phyloP scores from a whole-genome alignment of 2,888 invertebrate species.

The Parthenolecanium corni region DNA sequence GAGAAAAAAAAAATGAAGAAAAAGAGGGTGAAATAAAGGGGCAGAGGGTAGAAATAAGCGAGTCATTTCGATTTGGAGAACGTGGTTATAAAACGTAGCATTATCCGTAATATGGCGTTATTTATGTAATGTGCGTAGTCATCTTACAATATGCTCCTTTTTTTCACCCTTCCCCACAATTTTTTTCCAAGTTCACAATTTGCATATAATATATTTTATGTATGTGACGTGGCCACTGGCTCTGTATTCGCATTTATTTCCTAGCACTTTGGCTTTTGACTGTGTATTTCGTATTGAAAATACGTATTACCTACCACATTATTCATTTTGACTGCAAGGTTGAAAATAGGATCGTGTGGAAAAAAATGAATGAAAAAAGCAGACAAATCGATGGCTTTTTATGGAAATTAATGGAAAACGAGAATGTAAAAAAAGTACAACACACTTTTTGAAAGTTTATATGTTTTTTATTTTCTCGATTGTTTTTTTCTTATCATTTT shows the following conservation, averaged over 20 bases:
- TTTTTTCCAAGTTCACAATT: not conserved
- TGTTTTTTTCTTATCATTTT: too few relatives aligned
- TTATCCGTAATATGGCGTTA: constrained; percentile 23
- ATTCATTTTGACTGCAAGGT: not conserved
- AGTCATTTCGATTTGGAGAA: constrained; percentile 25
- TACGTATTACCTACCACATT: not conserved
- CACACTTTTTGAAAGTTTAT: too few relatives aligned
- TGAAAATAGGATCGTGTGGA: too few relatives aligned
- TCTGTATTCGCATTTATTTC: not conserved
- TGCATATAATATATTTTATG: constrained; percentile 13
- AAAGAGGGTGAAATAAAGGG: too few relatives aligned
- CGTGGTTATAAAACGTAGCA: constrained; percentile 24
- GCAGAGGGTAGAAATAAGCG: constrained; percentile 15
- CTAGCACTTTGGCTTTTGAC: too few relatives aligned
- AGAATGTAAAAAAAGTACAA: too few relatives aligned
- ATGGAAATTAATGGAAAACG: not conserved
- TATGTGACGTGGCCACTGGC: not conserved
- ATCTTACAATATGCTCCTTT: constrained; percentile 12
- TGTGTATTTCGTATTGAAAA: not conserved
- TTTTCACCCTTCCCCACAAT: too few relatives aligned
- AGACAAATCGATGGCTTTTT: not conserved
- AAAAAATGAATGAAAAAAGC: not conserved
- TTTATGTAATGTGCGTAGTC: constrained; percentile 27
- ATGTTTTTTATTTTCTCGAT: too few relatives aligned
- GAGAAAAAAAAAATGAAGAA: constrained; percentile 7